phyloP scores from a whole-genome alignment of 2,113 vertebrate genomes.

The Lampris megalopsis region DNA sequence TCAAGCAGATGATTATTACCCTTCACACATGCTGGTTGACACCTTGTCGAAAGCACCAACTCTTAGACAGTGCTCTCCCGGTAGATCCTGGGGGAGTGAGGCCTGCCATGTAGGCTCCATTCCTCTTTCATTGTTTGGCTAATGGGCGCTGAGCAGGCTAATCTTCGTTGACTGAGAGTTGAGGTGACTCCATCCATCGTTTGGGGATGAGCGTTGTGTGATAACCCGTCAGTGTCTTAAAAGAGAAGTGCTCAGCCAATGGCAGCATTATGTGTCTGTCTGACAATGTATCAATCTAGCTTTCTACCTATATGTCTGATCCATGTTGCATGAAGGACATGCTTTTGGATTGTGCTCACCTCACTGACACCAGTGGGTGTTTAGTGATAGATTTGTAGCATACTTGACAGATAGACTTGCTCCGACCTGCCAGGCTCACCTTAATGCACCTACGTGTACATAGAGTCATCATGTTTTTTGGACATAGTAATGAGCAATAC shows the following conservation, averaged over 20 bases:
- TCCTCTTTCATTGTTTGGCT: constrained; percentile 41
- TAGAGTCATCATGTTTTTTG: constrained; percentile 50
- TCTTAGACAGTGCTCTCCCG: constrained; percentile 39
- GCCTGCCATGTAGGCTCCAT: constrained; percentile 18
- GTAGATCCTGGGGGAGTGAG: constrained; percentile 41
- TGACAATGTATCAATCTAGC: background rate
- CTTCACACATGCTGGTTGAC: constrained; percentile 57
- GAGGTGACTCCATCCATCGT: constrained; percentile 38
- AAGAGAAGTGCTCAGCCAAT: background rate
- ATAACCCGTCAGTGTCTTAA: constrained; percentile 8
- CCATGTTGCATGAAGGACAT: constrained; percentile 10
- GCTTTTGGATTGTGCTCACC: constrained; percentile 25
- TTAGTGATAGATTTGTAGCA: constrained; percentile 19
- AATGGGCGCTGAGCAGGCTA: constrained; percentile 15
- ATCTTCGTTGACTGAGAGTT: constrained; percentile 32
- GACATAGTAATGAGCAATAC: constrained; percentile 38
- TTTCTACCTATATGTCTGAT: background rate
- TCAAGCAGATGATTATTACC: constrained; percentile 76
- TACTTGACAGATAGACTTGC: constrained; percentile 39
- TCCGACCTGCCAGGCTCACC: constrained; percentile 59
- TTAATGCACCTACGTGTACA: constrained; percentile 32
- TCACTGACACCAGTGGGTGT: constrained; percentile 16
- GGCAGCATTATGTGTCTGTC: constrained; percentile 21
- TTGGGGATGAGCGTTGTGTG: constrained; percentile 14
- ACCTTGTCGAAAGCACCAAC: constrained; percentile 44